phyloP scores from a whole-genome alignment of 2,113 vertebrate species.

The Rhabdomys dilectus region DNA sequence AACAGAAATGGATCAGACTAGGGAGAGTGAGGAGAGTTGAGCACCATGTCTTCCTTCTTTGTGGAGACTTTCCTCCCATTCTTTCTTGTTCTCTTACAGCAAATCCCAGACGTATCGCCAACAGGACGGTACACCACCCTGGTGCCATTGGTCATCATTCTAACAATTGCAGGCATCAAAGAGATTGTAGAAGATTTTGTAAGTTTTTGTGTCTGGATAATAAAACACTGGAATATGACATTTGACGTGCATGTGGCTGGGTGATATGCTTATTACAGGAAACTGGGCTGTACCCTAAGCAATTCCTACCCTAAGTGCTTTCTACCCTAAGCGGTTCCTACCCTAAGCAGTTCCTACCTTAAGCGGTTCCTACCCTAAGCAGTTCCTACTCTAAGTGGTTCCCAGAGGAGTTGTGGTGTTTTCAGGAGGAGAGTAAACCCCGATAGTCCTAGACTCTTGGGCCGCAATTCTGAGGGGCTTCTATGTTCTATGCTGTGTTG shows the following conservation, averaged over 20 bases:
- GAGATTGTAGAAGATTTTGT: slow-evolving; percentile 99
- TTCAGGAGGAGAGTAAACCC: not conserved
- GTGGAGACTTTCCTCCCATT: not conserved
- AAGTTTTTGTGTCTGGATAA: slow-evolving; percentile 86
- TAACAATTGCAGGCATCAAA: slow-evolving; percentile 98
- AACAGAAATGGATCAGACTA: not conserved
- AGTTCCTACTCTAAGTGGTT: not conserved
- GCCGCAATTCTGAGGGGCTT: not conserved
- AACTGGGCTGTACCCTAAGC: not conserved
- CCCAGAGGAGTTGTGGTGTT: not conserved
- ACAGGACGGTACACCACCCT: slow-evolving; percentile 99
- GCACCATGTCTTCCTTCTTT: not conserved
- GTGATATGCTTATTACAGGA: not conserved
- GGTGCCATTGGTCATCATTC: slow-evolving; percentile 98
- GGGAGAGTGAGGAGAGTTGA: accelerated
- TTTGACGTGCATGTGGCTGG: not conserved
- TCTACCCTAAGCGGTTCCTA: not conserved
- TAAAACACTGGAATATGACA: not conserved
- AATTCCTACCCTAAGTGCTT: not conserved
- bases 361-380: not conserved
- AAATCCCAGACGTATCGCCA: slow-evolving; percentile 99
- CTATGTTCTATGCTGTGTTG: not conserved
- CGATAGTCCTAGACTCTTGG: not conserved
- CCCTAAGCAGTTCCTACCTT: not conserved
- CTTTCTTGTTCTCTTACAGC: slow-evolving; percentile 86